These are phyloP conservation scores for Rutpela maculata DNA, from an alignment of 2,888 invertebrate genomes.

Conservation along the genomic window DNA sequence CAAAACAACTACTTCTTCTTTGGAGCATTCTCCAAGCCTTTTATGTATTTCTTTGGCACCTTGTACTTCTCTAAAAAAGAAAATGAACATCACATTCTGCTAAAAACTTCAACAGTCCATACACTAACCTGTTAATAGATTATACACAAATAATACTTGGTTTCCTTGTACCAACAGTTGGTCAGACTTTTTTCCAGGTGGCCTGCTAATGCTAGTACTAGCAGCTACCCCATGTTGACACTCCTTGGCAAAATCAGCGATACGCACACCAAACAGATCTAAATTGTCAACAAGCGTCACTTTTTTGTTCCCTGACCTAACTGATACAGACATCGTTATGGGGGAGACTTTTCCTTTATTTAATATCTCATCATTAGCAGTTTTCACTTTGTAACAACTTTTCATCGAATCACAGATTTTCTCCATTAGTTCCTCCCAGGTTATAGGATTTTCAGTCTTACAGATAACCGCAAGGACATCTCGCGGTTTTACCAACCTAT, in stretches of 20 bases:
- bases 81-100: neutral
- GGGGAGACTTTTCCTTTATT: constrained; percentile 85
- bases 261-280: constrained; percentile 89
- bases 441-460: constrained; percentile 74
- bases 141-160: constrained; percentile 79
- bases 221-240: constrained; percentile 92
- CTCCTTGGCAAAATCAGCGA: constrained; percentile 85
- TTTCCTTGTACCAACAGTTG: constrained; percentile 94
- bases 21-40: constrained; percentile 85
- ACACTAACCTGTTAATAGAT: constrained; percentile 67
- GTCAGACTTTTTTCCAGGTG: constrained; percentile 83
- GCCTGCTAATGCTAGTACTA: constrained; percentile 86
- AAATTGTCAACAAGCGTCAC: constrained; percentile 94
- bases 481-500: constrained; percentile 77
- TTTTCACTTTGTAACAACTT: constrained; percentile 80
- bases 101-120: neutral
- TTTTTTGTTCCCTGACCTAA: constrained; percentile 92
- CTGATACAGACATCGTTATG: constrained; percentile 85
- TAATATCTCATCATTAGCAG: constrained; percentile 75
- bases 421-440: constrained; percentile 84
- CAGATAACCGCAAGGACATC: constrained; percentile 71
- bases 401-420: constrained; percentile 83
- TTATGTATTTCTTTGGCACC: constrained; percentile 84
- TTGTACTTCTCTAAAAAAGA: constrained; percentile 83
- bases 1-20: constrained; percentile 76